A percentile compares a stretch with the other conserved stretches of the same genome.
Evolutionary conservation across 2,888 invertebrate genomes (phyloP).

Genomic region (Hypolimnas misippus): DNA sequence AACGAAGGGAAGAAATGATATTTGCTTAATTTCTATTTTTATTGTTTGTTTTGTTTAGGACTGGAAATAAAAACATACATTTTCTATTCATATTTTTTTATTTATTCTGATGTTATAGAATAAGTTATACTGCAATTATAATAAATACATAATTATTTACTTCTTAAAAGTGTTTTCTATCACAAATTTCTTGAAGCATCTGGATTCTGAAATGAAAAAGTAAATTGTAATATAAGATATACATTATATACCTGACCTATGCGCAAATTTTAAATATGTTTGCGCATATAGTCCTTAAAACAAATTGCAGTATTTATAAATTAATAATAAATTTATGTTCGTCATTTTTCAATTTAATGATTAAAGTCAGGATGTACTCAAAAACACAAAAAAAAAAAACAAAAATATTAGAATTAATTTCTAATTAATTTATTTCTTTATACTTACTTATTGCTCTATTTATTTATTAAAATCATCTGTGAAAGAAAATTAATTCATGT

Average conservation of each 20-base stretch:
- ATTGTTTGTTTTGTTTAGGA: not conserved
- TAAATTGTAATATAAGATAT: not conserved
- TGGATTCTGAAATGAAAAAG: conserved; percentile 26
- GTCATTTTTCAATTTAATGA: too few species aligned
- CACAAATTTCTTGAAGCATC: conserved; percentile 7
- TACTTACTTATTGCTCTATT: conserved; percentile 18
- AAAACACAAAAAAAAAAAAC: too few species aligned
- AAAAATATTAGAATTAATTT: too few species aligned
- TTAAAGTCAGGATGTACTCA: too few species aligned
- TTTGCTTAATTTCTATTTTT: conserved; percentile 86
- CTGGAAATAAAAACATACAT: conserved; percentile 31
- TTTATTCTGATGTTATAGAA: conserved; percentile 30
- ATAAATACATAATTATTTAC: conserved; percentile 39
- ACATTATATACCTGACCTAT: not conserved
- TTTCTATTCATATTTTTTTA: conserved; percentile 19
- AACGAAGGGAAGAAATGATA: conserved; percentile 96
- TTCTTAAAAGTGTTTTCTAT: conserved; percentile 26
- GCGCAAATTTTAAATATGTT: too few species aligned
- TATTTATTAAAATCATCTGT: conserved; percentile 26
- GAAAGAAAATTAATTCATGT: not conserved
- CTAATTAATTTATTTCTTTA: too few species aligned
- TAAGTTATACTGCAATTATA: conserved; percentile 39
- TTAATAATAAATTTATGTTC: too few species aligned
- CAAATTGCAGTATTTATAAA: too few species aligned
- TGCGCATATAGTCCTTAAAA: too few species aligned